Evolutionary conservation across 2,797 vertebrate species (phyloP).

Genomic region (Simalia tracyae): DNA sequence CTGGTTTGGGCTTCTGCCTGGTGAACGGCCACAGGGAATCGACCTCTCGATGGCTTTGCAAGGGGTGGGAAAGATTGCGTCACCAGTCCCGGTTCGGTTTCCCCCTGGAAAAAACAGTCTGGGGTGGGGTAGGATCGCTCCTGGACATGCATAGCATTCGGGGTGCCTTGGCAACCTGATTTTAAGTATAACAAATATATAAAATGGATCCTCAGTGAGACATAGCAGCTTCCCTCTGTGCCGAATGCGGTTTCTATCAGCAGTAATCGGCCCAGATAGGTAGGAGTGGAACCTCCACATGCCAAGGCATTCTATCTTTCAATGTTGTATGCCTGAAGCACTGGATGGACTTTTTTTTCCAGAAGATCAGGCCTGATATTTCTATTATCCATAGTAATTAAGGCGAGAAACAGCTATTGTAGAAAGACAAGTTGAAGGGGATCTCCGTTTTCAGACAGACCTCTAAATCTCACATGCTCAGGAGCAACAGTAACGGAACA

Average conservation of each 20-base stretch:
- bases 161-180: not conserved
- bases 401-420: not conserved
- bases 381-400: not conserved
- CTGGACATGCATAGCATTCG: not conserved
- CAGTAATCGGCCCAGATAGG: not conserved
- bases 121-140: not conserved
- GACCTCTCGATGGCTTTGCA: not conserved
- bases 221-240: not conserved
- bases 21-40: not conserved
- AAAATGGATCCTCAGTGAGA: not conserved
- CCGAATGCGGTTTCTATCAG: not conserved
- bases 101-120: not conserved
- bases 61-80: not conserved
- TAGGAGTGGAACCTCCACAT: not conserved
- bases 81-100: not conserved
- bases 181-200: not conserved
- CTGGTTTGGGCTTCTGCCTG: fast-evolving
- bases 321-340: not conserved
- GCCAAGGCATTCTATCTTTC: not conserved
- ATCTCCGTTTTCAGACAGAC: not conserved
- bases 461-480: not conserved
- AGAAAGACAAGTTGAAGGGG: not conserved
- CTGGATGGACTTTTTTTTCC: not conserved
- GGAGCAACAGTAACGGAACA: not conserved
- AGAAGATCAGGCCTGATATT: not conserved